Conservation (phyloP, 2,888 invertebrate genomes). For the Lapara coniferarum region DNA sequence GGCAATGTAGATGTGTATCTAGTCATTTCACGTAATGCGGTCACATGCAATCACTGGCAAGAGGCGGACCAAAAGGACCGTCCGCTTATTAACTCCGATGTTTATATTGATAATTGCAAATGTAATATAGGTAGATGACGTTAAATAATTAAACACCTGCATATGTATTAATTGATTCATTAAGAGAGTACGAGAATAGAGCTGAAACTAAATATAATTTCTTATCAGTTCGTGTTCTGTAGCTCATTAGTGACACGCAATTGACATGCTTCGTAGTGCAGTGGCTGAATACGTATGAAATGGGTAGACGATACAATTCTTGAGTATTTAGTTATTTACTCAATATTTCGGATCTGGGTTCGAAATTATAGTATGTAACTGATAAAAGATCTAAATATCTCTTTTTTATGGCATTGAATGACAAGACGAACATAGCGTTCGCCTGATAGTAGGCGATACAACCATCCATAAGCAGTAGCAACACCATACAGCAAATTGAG, state of each 20-base stretch:
- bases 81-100: conserved; percentile 41
- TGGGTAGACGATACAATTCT: no score
- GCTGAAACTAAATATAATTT: not conserved
- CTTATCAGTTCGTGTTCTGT: no score
- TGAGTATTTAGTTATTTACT: no score
- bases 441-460: no score
- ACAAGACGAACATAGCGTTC: no score
- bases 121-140: conserved; percentile 26
- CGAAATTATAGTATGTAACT: not conserved
- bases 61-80: conserved; percentile 37
- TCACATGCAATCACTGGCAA: conserved; percentile 54
- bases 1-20: conserved; percentile 67
- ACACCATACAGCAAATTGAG: no score
- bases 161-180: not conserved
- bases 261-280: no score
- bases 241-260: conserved; percentile 20
- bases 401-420: no score
- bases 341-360: not conserved
- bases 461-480: no score
- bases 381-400: conserved; percentile 3
- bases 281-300: no score
- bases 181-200: not conserved
- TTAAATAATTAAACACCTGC: conserved; percentile 25
- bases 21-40: conserved; percentile 60
- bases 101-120: conserved; percentile 35